A percentile compares a stretch with the other conserved stretches of the same genome.
Evolutionary conservation across 2,797 vertebrate species (phyloP).

Genomic region (Lates japonicus): DNA sequence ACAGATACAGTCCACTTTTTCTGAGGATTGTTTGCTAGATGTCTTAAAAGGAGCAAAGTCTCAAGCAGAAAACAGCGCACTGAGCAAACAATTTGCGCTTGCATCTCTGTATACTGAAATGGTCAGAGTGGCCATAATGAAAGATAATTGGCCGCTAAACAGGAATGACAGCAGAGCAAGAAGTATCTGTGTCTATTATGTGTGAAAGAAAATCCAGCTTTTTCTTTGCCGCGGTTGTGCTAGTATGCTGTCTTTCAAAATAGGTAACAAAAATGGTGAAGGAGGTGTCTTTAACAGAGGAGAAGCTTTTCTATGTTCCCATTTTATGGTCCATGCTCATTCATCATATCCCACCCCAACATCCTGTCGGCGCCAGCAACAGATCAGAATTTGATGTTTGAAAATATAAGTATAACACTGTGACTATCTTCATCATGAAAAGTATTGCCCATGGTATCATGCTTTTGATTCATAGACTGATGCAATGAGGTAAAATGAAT

Average conservation of each 20-base stretch:
- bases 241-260: background rate
- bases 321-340: background rate
- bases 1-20: background rate
- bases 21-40: background rate
- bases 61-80: slow-evolving; percentile 2
- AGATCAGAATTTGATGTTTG: background rate
- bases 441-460: background rate
- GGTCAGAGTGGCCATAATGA: background rate
- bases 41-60: background rate
- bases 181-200: background rate
- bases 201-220: background rate
- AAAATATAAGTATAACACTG: background rate
- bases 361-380: background rate
- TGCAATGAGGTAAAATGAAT: background rate
- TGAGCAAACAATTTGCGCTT: background rate
- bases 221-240: background rate
- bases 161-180: background rate
- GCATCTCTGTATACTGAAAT: background rate
- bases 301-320: background rate
- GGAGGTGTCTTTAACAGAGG: background rate
- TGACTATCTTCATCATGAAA: background rate
- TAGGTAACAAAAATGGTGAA: background rate
- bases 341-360: background rate
- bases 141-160: background rate
- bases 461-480: background rate